Evolutionary conservation across 1,140 invertebrate genomes (phyloP).

Genomic region (Diachasmimorpha longicaudata): DNA sequence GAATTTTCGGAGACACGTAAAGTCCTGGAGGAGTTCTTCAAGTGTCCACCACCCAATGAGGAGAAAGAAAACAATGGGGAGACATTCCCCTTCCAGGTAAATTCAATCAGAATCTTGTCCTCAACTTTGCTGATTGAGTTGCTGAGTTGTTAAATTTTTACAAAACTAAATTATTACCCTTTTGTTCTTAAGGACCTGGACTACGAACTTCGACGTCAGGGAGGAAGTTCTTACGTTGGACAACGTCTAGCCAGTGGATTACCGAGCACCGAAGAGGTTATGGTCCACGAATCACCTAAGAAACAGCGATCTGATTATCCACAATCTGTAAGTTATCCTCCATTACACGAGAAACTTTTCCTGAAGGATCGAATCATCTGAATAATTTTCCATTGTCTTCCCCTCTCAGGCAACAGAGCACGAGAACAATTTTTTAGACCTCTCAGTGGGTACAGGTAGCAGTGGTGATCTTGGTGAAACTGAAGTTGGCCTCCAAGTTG

Average conservation of each 20-base stretch:
- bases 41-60: conserved; percentile 72
- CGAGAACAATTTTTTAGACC: conserved; percentile 70
- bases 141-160: conserved; percentile 15
- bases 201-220: conserved; percentile 76
- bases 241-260: conserved; percentile 75
- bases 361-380: background rate
- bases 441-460: conserved; percentile 71
- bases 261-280: conserved; percentile 54
- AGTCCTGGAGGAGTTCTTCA: conserved; percentile 90
- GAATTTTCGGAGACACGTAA: conserved; percentile 91
- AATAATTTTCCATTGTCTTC: background rate
- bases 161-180: background rate
- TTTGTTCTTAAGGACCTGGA: conserved; percentile 72
- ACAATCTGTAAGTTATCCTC: conserved; percentile 32
- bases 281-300: conserved; percentile 62
- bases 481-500: conserved; percentile 70
- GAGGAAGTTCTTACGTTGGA: conserved; percentile 80
- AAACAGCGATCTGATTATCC: conserved; percentile 53
- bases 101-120: background rate
- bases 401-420: conserved; percentile 61
- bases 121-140: conserved; percentile 16
- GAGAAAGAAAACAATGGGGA: conserved; percentile 62
- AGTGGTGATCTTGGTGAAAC: conserved; percentile 74
- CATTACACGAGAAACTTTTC: background rate
- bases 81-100: conserved; percentile 64